phyloP scores from a whole-genome alignment of 2,888 invertebrate species.

The Proisotoma minuta region DNA sequence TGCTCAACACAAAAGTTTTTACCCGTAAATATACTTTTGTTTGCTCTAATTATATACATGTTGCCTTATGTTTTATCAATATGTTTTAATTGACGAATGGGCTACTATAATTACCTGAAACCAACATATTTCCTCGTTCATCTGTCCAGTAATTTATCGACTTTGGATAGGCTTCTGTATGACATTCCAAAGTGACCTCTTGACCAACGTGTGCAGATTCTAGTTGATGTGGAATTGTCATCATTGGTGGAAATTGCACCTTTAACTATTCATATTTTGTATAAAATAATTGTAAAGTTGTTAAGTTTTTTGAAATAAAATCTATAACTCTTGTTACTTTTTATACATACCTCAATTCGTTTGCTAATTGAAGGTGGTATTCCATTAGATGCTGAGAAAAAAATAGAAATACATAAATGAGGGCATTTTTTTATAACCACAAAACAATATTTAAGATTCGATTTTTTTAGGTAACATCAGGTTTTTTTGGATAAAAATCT shows the following conservation, averaged over 20 bases:
- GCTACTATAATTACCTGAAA: conserved; percentile 67
- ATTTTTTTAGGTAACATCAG: too few relatives aligned
- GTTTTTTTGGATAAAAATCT: too few relatives aligned
- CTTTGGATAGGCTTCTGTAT: conserved; percentile 76
- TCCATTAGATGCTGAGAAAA: conserved; percentile 51
- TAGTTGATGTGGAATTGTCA: conserved; percentile 87
- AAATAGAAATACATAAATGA: too few relatives aligned
- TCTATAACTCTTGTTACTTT: too few relatives aligned
- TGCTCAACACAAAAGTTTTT: not conserved
- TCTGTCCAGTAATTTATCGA: conserved; percentile 65
- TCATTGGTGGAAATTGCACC: conserved; percentile 74
- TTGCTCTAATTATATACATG: not conserved
- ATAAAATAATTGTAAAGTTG: too few relatives aligned
- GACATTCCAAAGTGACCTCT: conserved; percentile 77
- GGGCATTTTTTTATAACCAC: too few relatives aligned
- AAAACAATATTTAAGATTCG: too few relatives aligned
- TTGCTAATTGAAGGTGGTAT: conserved; percentile 55
- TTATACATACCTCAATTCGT: conserved; percentile 69
- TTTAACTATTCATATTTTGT: too few relatives aligned
- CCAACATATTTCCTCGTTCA: conserved; percentile 84
- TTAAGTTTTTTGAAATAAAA: too few relatives aligned
- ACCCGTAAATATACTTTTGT: not conserved
- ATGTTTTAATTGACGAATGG: not conserved
- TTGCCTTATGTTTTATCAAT: conserved; percentile 16
- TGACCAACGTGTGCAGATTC: conserved; percentile 85